Evolutionary conservation across 2,888 invertebrate species (phyloP).

Genomic region (Tetragonula carbonaria): DNA sequence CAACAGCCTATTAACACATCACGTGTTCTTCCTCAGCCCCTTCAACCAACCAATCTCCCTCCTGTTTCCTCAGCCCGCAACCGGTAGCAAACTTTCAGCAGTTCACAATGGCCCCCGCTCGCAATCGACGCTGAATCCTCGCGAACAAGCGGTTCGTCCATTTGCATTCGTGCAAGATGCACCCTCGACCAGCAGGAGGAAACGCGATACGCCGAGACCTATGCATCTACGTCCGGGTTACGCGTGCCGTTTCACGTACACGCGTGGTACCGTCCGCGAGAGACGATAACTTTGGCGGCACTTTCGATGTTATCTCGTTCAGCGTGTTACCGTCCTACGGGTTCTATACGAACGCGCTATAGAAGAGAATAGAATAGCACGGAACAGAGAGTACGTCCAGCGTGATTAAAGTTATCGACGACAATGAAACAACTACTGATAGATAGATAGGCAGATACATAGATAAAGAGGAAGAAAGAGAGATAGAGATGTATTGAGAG

Average conservation of each 20-base stretch:
- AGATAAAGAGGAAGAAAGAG: not conserved
- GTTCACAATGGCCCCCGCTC: not conserved
- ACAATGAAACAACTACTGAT: conserved; percentile 43
- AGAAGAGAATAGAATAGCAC: not conserved
- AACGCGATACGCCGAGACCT: conserved; percentile 37
- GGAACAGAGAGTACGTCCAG: not conserved
- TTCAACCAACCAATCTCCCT: not conserved
- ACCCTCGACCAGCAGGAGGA: conserved; percentile 31
- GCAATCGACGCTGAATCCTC: conserved; percentile 19
- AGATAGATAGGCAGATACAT: too few relatives aligned
- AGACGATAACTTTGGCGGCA: conserved; percentile 39
- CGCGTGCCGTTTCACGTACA: conserved; percentile 23
- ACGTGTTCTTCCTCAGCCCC: too few relatives aligned
- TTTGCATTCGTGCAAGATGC: conserved; percentile 49
- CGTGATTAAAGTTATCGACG: conserved; percentile 67
- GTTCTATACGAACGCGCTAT: not conserved
- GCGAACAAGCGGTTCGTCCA: conserved; percentile 6
- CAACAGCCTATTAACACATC: conserved; percentile 9
- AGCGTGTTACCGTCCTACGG: not conserved
- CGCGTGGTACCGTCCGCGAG: not conserved
- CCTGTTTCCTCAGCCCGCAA: too few relatives aligned
- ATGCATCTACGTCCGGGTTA: conserved; percentile 37
- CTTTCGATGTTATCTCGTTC: conserved; percentile 26
- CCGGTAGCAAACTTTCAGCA: not conserved
- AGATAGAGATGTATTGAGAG: not conserved